A percentile compares a stretch with the other conserved stretches of the same genome.
phyloP scores from a whole-genome alignment of 2,888 invertebrate species.

The Lypha dubia region DNA sequence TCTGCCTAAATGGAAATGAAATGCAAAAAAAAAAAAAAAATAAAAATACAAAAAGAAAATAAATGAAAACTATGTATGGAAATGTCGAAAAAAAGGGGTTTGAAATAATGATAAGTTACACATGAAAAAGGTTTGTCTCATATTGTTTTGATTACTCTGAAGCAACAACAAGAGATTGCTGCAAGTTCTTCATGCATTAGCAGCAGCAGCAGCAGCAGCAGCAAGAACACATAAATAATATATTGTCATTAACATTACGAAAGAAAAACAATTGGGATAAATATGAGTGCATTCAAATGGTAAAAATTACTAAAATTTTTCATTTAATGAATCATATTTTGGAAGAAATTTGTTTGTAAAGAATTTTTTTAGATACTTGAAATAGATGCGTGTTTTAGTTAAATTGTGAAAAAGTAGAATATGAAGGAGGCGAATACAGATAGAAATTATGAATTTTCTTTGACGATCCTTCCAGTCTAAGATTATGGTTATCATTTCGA shows the following conservation, averaged over 20 bases:
- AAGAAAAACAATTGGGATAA: slow-evolving; percentile 1
- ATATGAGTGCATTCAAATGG: neutral
- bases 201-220: slow-evolving; percentile 12
- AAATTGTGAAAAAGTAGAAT: no score
- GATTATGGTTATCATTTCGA: no score
- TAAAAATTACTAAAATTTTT: neutral
- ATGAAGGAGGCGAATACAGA: no score
- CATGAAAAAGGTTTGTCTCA: slow-evolving; percentile 57
- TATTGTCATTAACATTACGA: neutral
- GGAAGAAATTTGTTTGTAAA: neutral
- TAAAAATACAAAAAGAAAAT: neutral
- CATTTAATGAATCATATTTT: neutral
- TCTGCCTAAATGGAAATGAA: slow-evolving; percentile 13
- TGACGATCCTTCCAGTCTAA: no score
- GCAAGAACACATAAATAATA: neutral
- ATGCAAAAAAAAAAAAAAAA: neutral
- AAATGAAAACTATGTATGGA: neutral
- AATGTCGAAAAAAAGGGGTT: neutral
- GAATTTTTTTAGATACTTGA: no score
- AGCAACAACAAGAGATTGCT: neutral
- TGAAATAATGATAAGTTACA: slow-evolving; percentile 5
- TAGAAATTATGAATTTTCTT: no score
- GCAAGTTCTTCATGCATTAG: neutral
- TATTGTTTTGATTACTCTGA: slow-evolving; percentile 43
- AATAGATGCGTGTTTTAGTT: no score